Base-by-base conservation (phyloP, 1,140 invertebrate species). In the Drosophila sulfurigaster region DNA sequence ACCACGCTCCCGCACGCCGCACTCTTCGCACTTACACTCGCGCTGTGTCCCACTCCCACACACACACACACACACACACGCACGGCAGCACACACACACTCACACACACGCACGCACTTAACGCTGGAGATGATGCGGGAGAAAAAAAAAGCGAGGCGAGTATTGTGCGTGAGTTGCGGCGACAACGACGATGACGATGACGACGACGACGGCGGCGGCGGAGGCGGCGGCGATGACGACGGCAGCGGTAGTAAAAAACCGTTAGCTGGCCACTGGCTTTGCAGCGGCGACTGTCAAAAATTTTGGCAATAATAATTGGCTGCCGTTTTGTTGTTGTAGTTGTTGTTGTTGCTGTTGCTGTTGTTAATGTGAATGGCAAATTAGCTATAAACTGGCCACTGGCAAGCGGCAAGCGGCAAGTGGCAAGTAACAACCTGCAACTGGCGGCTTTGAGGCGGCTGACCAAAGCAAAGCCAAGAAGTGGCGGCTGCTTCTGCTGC, bases 311-410 rank as follows among this genome's bases (percentile, higher is more conserved):
- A 68, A 77, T 82, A 82, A 72, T 67, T 58, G 54, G 5, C 32
- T 25, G 32, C 7, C 32, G 32, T 41, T 25, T 25, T 28, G 41
- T 59, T 13, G 30, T 30, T 64, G 28, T 64, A 46, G 35, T 56
- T 67, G 58, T 70, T 70, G 45, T 56, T 68, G 56, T 46, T 62
- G 38, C 38, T 68, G 38, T 11, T 56, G 66, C 57, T 77, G 68
- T 60, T 71, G 58, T 78, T 71, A 28, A 28, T 79, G 63, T 77
- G 74, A 71, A 77, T 79, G 74, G 77, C 77, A 79, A 79, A 79
- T 79, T 79, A 79, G 77, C 79, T 70, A 66, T 63, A 78, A 72
- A 72, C 45, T 69, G 63, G 49, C 20, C 10, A 48, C 11, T 35
- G 65, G 70, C 70, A 67, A 67, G 48, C 68, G 65, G 64, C 69